A percentile compares a stretch with the other conserved stretches of the same genome.
Conservation (phyloP, 2,113 vertebrate genomes). For the Callorhinus ursinus region DNA sequence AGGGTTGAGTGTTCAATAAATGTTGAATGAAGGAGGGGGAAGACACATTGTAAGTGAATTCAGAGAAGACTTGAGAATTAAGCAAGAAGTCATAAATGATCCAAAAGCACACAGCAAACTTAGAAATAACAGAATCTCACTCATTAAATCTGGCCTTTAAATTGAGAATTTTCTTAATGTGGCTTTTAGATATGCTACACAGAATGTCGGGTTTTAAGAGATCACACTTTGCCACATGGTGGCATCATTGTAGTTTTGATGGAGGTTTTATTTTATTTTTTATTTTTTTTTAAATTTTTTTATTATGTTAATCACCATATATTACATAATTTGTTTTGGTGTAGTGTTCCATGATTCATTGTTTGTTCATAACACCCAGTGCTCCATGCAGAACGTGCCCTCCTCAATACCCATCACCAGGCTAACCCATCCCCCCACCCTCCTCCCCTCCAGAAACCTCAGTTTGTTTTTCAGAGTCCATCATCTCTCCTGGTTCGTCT, state of each 20-base stretch:
- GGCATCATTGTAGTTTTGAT: conserved; percentile 67
- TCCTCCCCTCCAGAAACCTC: too few relatives aligned
- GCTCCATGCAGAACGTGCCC: too few relatives aligned
- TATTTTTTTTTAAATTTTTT: too few relatives aligned
- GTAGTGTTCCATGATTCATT: too few relatives aligned
- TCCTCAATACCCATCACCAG: too few relatives aligned
- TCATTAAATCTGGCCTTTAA: conserved; percentile 21
- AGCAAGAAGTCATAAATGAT: conserved; percentile 3
- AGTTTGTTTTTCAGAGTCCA: too few relatives aligned
- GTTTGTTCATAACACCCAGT: too few relatives aligned
- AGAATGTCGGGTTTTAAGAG: background rate
- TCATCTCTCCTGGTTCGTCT: too few relatives aligned
- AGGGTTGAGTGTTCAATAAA: background rate
- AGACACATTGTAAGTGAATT: background rate
- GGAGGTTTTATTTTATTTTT: background rate
- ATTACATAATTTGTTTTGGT: too few relatives aligned
- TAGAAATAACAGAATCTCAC: conserved; percentile 7
- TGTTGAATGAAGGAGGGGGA: background rate
- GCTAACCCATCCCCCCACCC: too few relatives aligned
- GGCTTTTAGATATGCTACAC: background rate
- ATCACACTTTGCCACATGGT: conserved; percentile 59
- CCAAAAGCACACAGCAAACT: background rate
- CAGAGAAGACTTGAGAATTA: conserved; percentile 27
- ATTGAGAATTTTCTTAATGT: background rate
- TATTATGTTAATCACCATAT: too few relatives aligned